A percentile compares a stretch with the other conserved stretches of the same genome.
Evolutionary conservation across 1,140 invertebrate genomes (phyloP).

Genomic region (Macrobrachium rosenbergii): DNA sequence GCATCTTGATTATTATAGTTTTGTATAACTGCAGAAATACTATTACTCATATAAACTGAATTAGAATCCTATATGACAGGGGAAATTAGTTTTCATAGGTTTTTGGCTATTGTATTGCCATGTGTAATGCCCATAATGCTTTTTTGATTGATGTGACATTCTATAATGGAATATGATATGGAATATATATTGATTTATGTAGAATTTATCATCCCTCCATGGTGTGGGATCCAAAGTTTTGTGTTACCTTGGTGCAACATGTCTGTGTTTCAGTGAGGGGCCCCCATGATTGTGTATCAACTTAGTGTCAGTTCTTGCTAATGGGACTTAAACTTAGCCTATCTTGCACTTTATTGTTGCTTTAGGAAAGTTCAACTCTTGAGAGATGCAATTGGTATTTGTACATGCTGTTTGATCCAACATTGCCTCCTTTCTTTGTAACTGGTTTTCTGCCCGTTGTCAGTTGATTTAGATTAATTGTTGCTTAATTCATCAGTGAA

Average conservation of each 20-base stretch:
- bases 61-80: conserved; percentile 10
- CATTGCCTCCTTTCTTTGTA: conserved; percentile 39
- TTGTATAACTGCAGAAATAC: too few species aligned
- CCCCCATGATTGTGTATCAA: conserved; percentile 62
- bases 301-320: conserved; percentile 59
- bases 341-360: conserved; percentile 50
- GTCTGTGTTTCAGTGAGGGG: conserved; percentile 63
- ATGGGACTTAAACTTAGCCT: conserved; percentile 54
- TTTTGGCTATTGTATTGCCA: conserved; percentile 49
- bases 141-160: conserved; percentile 49
- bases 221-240: conserved; percentile 48
- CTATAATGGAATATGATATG: conserved; percentile 53
- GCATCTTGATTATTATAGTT: not conserved
- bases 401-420: conserved; percentile 32
- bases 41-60: too few species aligned
- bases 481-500: too few species aligned
- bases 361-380: conserved; percentile 31
- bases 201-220: conserved; percentile 38
- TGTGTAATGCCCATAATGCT: conserved; percentile 33
- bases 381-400: conserved; percentile 43
- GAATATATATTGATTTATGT: conserved; percentile 54
- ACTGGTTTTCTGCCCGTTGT: conserved; percentile 8
- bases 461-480: too few species aligned
- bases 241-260: conserved; percentile 50
- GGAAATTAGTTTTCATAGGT: conserved; percentile 26